Evolutionary conservation across 2,797 vertebrate species (phyloP).

Genomic region (Potorous gilbertii): DNA sequence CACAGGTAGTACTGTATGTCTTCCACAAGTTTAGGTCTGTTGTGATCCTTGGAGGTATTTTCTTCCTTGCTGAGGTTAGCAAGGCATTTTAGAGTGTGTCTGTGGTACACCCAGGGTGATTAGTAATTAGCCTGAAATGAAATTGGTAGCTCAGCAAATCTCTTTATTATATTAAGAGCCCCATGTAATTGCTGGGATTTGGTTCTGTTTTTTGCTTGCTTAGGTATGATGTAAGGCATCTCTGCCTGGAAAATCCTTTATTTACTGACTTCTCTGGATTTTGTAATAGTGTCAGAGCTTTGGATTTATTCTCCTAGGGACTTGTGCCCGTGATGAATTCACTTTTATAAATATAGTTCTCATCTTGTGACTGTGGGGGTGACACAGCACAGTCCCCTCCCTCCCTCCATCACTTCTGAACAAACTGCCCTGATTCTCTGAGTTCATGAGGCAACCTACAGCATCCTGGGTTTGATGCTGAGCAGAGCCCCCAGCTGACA

Average conservation of each 20-base stretch:
- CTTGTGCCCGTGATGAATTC: conserved; percentile 39
- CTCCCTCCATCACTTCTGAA: conserved; percentile 19
- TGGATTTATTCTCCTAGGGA: conserved; percentile 72
- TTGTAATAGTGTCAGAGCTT: conserved; percentile 66
- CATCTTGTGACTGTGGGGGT: conserved; percentile 58
- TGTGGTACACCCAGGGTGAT: conserved; percentile 66
- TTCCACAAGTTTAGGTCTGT: conserved; percentile 54
- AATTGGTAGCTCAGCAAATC: conserved; percentile 74
- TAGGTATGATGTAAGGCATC: conserved; percentile 79
- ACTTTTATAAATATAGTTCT: conserved; percentile 69
- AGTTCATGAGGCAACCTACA: conserved; percentile 29
- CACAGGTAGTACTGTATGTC: conserved; percentile 62
- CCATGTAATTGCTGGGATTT: conserved; percentile 74
- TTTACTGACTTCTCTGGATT: conserved; percentile 76
- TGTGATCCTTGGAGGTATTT: conserved; percentile 55
- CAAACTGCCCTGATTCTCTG: neutral
- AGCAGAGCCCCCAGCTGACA: neutral
- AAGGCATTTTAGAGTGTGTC: conserved; percentile 69
- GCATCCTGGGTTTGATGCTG: neutral
- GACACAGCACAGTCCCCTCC: neutral
- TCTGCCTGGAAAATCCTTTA: conserved; percentile 80
- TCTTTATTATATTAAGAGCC: conserved; percentile 71
- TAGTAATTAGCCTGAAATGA: conserved; percentile 74
- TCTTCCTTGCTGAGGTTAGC: conserved; percentile 68
- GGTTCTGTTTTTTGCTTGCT: conserved; percentile 70